Evolutionary conservation across 2,888 invertebrate genomes (phyloP).

Genomic region (Drosophila phalerata): DNA sequence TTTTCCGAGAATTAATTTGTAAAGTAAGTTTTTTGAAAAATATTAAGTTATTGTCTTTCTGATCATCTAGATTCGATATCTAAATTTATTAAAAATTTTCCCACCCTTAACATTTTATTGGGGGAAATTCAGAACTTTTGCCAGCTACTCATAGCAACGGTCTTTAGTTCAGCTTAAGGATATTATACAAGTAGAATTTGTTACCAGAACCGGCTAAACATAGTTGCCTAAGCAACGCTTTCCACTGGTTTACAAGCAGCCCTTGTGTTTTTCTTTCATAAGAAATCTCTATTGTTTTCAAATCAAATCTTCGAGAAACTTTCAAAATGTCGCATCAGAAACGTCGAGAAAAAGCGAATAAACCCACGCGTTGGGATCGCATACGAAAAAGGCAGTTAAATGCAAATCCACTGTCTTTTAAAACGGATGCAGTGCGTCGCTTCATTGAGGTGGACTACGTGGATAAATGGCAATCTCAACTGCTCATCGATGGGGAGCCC

Average conservation of each 20-base stretch:
- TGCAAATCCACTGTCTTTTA: slow-evolving; percentile 63
- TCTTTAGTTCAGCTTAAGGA: not conserved
- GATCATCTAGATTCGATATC: too few species aligned
- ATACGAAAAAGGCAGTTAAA: slow-evolving; percentile 83
- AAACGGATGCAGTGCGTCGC: slow-evolving; percentile 82
- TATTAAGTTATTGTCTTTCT: too few species aligned
- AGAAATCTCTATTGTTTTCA: not conserved
- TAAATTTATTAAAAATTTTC: too few species aligned
- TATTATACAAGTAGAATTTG: not conserved
- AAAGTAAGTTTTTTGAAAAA: too few species aligned
- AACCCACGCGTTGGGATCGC: slow-evolving; percentile 85
- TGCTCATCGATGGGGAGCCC: slow-evolving; percentile 75
- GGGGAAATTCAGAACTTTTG: too few species aligned
- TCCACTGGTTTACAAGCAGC: slow-evolving; percentile 52
- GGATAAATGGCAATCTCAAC: slow-evolving; percentile 71
- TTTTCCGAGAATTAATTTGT: too few species aligned
- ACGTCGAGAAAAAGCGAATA: slow-evolving; percentile 73
- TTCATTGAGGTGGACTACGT: slow-evolving; percentile 84
- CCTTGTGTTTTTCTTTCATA: slow-evolving; percentile 8
- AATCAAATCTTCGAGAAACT: not conserved
- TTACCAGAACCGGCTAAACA: slow-evolving; percentile 12
- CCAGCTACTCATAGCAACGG: not conserved
- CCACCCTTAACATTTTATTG: too few species aligned
- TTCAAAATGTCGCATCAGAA: slow-evolving; percentile 56
- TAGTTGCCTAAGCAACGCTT: slow-evolving; percentile 58